Conservation (phyloP, 2,888 invertebrate species). For the Schrankia costaestrigalis region DNA sequence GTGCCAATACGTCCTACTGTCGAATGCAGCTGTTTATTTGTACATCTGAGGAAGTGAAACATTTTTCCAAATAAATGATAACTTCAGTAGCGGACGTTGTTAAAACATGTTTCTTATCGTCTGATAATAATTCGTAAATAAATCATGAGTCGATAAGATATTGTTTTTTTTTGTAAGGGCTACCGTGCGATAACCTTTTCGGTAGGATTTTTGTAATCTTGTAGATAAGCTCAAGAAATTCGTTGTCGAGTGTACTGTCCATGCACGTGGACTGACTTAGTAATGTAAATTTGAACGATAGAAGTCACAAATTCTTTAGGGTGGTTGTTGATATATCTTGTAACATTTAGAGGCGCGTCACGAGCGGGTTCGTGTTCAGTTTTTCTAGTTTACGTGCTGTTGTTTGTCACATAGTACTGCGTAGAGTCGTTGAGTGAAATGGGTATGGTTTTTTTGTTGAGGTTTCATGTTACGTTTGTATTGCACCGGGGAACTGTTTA, state of each 20-base stretch:
- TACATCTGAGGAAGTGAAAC: constrained; percentile 38
- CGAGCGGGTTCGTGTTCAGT: constrained; percentile 45
- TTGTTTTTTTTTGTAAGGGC: constrained; percentile 57
- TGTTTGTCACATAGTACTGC: constrained; percentile 45
- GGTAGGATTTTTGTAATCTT: constrained; percentile 56
- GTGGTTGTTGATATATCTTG: constrained; percentile 53
- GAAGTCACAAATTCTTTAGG: constrained; percentile 53
- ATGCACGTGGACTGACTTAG: constrained; percentile 57
- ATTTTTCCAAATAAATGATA: constrained; percentile 34
- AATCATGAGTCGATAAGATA: constrained; percentile 63
- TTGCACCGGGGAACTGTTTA: constrained; percentile 39
- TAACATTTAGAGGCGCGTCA: constrained; percentile 68
- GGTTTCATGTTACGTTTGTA: constrained; percentile 42
- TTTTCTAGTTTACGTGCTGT: constrained; percentile 49
- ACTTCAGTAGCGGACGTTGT: constrained; percentile 48
- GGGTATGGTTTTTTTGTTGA: constrained; percentile 59
- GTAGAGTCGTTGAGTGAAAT: constrained; percentile 59
- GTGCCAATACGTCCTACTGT: constrained; percentile 37
- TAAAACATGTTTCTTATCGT: constrained; percentile 49
- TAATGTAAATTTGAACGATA: constrained; percentile 58
- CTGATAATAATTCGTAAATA: constrained; percentile 55
- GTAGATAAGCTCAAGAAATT: constrained; percentile 60
- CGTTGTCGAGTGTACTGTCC: constrained; percentile 37
- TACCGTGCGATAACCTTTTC: constrained; percentile 70
- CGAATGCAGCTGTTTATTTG: constrained; percentile 42